A percentile compares a stretch with the other conserved stretches of the same genome.
These are phyloP conservation scores for sheep (Ovis aries) DNA, from an alignment of 2,113 vertebrate species.

Conservation along the genomic window DNA sequence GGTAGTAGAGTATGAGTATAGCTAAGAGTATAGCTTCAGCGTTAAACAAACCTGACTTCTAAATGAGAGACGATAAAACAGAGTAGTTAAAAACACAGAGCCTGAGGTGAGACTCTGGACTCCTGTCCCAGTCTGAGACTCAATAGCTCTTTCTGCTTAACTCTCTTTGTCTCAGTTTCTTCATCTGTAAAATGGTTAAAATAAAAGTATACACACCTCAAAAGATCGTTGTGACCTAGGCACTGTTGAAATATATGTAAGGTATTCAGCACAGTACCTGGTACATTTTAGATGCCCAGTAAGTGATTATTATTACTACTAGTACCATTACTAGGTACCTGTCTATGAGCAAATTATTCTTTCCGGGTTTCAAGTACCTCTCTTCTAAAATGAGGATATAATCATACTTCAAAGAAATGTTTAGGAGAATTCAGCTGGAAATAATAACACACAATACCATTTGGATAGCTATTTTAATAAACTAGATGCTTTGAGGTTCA, in stretches of 20 bases:
- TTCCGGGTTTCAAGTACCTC: neutral
- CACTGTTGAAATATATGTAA: neutral
- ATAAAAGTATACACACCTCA: neutral
- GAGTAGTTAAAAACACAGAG: neutral
- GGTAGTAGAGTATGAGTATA: neutral
- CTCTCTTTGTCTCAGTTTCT: neutral
- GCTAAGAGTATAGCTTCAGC: fast-evolving
- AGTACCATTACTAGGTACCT: neutral
- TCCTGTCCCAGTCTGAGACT: neutral
- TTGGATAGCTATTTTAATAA: neutral
- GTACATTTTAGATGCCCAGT: neutral
- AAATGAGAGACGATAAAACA: neutral
- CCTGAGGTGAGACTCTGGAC: neutral
- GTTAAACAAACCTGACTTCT: neutral
- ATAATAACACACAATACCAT: neutral
- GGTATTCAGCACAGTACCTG: neutral
- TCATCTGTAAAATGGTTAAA: neutral
- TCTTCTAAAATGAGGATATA: neutral
- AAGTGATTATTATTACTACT: neutral
- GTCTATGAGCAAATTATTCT: neutral
- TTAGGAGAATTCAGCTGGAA: neutral
- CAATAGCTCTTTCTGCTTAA: neutral
- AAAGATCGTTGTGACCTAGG: neutral
- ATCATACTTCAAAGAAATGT: neutral
- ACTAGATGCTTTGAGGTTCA: neutral